A percentile compares a stretch with the other conserved stretches of the same genome.
Conservation (phyloP, 2,113 vertebrate genomes). For the Mola mola region DNA sequence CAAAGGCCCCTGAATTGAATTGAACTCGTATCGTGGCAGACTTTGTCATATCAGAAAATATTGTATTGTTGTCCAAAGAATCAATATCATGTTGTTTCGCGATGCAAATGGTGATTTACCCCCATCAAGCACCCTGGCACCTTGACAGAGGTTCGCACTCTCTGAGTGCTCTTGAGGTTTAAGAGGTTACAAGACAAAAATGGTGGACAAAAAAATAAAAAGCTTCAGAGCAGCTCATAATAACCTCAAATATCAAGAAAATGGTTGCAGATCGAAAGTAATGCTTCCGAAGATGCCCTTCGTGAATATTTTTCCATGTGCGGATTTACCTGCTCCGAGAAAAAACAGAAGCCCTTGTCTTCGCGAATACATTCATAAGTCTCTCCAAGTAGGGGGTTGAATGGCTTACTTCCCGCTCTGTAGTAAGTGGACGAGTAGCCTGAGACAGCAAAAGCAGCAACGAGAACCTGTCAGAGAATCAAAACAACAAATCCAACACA, state of each 20-base stretch:
- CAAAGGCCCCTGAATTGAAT: too few species aligned
- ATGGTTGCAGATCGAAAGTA: not conserved
- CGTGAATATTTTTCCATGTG: not conserved
- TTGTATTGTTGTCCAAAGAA: too few species aligned
- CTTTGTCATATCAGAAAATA: too few species aligned
- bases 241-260: not conserved
- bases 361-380: slow-evolving; percentile 98
- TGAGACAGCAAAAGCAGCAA: slow-evolving; percentile 97
- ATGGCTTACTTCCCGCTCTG: slow-evolving; percentile 99
- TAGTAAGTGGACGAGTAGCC: slow-evolving; percentile 98
- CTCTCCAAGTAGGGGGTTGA: slow-evolving; percentile 98
- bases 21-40: too few species aligned
- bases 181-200: too few species aligned
- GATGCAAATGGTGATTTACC: too few species aligned
- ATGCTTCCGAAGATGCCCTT: too few species aligned
- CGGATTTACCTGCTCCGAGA: slow-evolving; percentile 92
- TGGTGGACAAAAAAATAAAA: too few species aligned
- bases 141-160: too few species aligned
- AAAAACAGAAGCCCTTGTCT: slow-evolving; percentile 98
- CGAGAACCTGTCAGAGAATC: slow-evolving; percentile 86
- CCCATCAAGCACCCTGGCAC: too few species aligned
- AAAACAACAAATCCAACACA: slow-evolving; percentile 15
- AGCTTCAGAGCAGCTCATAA: not conserved
- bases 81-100: too few species aligned
- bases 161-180: too few species aligned